These are phyloP conservation scores for Crypturellus undulatus DNA, from an alignment of 2,113 vertebrate genomes.

Conservation along the genomic window DNA sequence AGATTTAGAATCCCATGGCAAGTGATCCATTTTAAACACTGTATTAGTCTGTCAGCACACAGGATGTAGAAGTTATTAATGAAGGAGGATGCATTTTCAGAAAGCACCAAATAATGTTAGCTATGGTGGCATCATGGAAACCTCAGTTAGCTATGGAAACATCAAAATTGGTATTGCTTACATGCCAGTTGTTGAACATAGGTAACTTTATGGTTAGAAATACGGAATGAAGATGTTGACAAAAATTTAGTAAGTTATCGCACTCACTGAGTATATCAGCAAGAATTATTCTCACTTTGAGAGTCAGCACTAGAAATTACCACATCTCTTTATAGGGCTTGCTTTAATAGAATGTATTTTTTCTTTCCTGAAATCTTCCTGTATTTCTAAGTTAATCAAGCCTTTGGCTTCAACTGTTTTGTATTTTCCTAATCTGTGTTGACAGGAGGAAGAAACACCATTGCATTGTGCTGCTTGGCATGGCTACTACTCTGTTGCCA, in stretches of 20 bases:
- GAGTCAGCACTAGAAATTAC: neutral
- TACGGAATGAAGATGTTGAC: neutral
- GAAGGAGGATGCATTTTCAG: neutral
- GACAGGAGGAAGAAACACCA: conserved; percentile 94
- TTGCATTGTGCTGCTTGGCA: conserved; percentile 98
- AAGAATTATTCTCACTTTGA: neutral
- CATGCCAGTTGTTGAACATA: neutral
- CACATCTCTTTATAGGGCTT: neutral
- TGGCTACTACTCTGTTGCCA: conserved; percentile 90
- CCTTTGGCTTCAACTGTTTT: neutral
- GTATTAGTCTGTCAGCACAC: neutral
- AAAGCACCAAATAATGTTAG: neutral
- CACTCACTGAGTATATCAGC: neutral
- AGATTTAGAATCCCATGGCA: neutral
- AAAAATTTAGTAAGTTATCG: neutral
- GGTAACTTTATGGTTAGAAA: neutral
- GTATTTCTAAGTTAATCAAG: neutral
- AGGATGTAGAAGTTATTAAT: neutral
- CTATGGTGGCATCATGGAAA: neutral
- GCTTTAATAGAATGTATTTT: neutral
- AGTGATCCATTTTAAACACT: neutral
- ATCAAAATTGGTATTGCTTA: neutral
- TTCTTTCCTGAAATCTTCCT: neutral
- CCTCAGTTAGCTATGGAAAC: neutral
- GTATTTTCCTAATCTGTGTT: neutral